Base-by-base conservation (phyloP, 2,888 invertebrate genomes). In the Lasioglossum lativentre region DNA sequence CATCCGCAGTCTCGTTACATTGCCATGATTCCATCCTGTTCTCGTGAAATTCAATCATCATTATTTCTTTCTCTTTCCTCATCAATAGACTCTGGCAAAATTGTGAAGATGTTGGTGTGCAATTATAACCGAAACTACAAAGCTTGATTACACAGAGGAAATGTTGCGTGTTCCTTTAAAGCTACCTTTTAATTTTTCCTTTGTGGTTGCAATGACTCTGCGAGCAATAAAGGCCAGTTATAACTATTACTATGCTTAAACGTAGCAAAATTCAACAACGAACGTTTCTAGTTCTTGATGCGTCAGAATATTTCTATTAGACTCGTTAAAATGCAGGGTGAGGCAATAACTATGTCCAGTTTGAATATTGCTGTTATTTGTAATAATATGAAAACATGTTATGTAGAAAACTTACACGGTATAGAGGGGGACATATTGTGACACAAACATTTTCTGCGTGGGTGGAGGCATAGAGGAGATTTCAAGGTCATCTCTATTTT, bases 101-200 rank as follows among this genome's bases (percentile, higher is more conserved):
- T 16, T 56, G 56, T 56, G n/a, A n/a, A n/a, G 59, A 27, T 2
- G 27, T 14, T 5, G 30, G 27, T 5, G 27, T 63, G 59, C 27
- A 63, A 63, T 63, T 63, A 63, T 30, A 27, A 63, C 27, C 4
- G 14, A 30, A 63, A 63, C 59, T 63, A 30, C 59, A 63, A 63
- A 63, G 59, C 27, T 27, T 63, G 59, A 63, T 63, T 63, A 27
- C 59, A 63, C 59, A 63, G 59, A 63, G 59, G 27, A 6, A 63
- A 63, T 30, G 30, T 30, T 30, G 16, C 59, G 16, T 5, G 27
- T 30, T 63, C 59, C 30, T 30, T 14, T 27, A 63, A 27, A 5
- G 59, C 30, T 63, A 30, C 59, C 27, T 63, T 59, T 59, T 30
- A 14, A 16, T 30, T 59, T 59, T 27, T 59, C 59, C 1, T 52